Percentiles rank a stretch among this genome's conserved stretches.
Conservation (phyloP, 2,797 vertebrate genomes). For the Channa striata region DNA sequence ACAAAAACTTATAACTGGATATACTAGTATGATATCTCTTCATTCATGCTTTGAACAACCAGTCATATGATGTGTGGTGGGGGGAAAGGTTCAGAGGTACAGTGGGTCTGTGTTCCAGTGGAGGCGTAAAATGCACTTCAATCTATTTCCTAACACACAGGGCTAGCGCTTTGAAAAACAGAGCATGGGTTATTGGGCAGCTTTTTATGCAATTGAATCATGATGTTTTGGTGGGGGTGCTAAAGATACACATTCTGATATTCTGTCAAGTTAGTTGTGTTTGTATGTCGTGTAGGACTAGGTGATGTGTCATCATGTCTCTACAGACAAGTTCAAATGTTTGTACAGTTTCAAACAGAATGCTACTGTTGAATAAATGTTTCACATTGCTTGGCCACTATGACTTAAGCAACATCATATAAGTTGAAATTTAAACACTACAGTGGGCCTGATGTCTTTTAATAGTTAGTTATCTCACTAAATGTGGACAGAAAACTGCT, state of each 20-base stretch:
- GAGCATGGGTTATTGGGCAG: not conserved
- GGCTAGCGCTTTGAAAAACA: no score
- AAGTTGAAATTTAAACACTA: not conserved
- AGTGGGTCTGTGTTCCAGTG: no score
- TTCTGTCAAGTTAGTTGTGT: not conserved
- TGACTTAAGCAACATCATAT: not conserved
- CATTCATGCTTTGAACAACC: no score
- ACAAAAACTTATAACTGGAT: no score
- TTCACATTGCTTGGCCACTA: not conserved
- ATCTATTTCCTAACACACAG: no score
- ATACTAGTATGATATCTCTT: no score
- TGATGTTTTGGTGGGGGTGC: not conserved
- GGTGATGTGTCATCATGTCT: slow-evolving; percentile 7
- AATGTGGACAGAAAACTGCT: not conserved
- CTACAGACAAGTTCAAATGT: not conserved
- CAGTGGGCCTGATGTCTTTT: not conserved
- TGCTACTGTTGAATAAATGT: not conserved
- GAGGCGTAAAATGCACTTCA: no score
- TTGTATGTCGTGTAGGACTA: not conserved
- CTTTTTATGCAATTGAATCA: not conserved
- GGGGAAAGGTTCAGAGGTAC: no score
- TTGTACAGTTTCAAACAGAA: not conserved
- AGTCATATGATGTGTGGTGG: no score
- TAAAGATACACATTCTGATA: not conserved
- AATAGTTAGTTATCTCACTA: not conserved